phyloP scores from a whole-genome alignment of 2,888 invertebrate genomes.

The Lamproptera curius region DNA sequence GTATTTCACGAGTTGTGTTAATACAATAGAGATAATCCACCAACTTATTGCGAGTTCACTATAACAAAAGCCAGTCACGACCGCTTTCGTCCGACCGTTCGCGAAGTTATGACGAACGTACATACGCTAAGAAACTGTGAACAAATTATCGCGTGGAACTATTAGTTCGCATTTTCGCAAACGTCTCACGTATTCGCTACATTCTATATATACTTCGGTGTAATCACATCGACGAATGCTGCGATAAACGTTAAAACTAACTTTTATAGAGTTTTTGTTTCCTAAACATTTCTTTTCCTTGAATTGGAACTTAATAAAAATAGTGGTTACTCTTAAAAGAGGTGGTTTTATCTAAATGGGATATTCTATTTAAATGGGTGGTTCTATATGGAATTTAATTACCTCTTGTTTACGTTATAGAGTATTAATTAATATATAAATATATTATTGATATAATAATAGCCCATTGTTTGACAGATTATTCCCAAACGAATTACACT shows the following conservation, averaged over 20 bases:
- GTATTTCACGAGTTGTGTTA: constrained; percentile 17
- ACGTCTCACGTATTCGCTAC: constrained; percentile 11
- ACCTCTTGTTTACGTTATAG: too few species aligned
- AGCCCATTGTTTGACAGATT: too few species aligned
- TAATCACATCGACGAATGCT: background rate
- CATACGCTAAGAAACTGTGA: constrained; percentile 19
- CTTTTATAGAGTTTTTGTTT: too few species aligned
- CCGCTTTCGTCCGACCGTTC: constrained; percentile 11
- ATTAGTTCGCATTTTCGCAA: constrained; percentile 13
- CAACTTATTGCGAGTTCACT: constrained; percentile 3
- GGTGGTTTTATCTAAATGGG: too few species aligned
- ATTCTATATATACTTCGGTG: constrained; percentile 12
- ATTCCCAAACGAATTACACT: too few species aligned
- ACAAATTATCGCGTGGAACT: constrained; percentile 13
- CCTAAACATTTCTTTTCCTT: too few species aligned
- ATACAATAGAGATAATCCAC: constrained; percentile 17
- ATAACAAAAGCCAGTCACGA: constrained; percentile 20
- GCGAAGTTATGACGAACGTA: constrained; percentile 12
- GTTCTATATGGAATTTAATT: too few species aligned
- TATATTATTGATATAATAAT: too few species aligned
- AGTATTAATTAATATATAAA: too few species aligned
- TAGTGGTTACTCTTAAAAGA: too few species aligned
- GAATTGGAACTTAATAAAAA: too few species aligned
- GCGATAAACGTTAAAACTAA: background rate
- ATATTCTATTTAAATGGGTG: too few species aligned